A percentile compares a stretch with the other conserved stretches of the same genome.
phyloP scores from a whole-genome alignment of 2,888 invertebrate genomes.

The Luperina nickerlii region DNA sequence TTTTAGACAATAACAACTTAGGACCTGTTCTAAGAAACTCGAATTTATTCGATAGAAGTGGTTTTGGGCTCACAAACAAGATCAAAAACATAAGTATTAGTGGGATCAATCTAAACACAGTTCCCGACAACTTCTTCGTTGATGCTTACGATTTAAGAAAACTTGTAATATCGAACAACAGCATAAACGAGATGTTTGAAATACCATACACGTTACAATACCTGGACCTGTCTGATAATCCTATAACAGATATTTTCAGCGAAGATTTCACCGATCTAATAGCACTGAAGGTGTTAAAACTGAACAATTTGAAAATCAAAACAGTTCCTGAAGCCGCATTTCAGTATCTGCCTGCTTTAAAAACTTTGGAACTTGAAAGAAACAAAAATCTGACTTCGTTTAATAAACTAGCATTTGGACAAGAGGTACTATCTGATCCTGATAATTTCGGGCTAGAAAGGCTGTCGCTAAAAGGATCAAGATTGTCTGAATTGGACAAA shows the following conservation, averaged over 20 bases:
- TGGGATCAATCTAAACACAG: slow-evolving; percentile 75
- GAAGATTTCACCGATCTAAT: slow-evolving; percentile 88
- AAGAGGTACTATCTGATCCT: slow-evolving; percentile 80
- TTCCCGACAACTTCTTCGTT: slow-evolving; percentile 84
- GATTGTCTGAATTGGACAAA: slow-evolving; percentile 80
- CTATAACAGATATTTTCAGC: slow-evolving; percentile 85
- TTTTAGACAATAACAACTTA: slow-evolving; percentile 85
- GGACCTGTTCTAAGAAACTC: slow-evolving; percentile 76
- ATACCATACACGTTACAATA: slow-evolving; percentile 90
- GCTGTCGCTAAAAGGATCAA: slow-evolving; percentile 86
- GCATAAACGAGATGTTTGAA: slow-evolving; percentile 88
- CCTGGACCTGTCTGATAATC: slow-evolving; percentile 91
- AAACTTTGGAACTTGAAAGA: slow-evolving; percentile 88
- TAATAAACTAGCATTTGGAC: slow-evolving; percentile 83
- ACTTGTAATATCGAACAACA: slow-evolving; percentile 89
- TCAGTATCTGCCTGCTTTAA: slow-evolving; percentile 87
- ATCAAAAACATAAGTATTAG: slow-evolving; percentile 80
- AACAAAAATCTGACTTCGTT: slow-evolving; percentile 89
- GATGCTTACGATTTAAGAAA: slow-evolving; percentile 85
- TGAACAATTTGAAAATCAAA: slow-evolving; percentile 90
- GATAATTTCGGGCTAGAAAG: slow-evolving; percentile 85
- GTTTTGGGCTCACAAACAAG: slow-evolving; percentile 81
- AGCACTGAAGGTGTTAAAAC: slow-evolving; percentile 87
- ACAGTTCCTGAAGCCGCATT: slow-evolving; percentile 90
- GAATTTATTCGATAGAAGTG: slow-evolving; percentile 83